A percentile compares a stretch with the other conserved stretches of the same genome.
Conservation (phyloP, 1,140 invertebrate species). For the Harpegnathos saltator region DNA sequence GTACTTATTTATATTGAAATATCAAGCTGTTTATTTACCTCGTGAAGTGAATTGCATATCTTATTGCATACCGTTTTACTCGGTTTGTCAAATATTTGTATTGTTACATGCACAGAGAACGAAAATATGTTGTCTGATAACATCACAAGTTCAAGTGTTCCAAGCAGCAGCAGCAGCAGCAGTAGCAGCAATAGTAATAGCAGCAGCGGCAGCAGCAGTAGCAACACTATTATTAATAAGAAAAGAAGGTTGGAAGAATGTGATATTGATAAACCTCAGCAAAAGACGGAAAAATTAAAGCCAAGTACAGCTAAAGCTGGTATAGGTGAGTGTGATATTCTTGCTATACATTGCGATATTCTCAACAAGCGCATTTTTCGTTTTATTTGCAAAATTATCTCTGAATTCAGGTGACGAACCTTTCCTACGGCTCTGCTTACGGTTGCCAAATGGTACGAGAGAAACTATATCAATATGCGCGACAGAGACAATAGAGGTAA, state of each 20-base stretch:
- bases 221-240: conserved; percentile 41
- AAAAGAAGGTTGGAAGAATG: conserved; percentile 60
- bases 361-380: not conserved
- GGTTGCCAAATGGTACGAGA: conserved; percentile 83
- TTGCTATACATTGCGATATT: not conserved
- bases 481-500: conserved; percentile 81
- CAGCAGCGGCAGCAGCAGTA: conserved; percentile 10
- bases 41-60: not conserved
- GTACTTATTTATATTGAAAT: not conserved
- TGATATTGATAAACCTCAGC: not conserved
- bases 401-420: conserved; percentile 72
- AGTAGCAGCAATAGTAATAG: not conserved
- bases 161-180: conserved; percentile 31
- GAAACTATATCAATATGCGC: conserved; percentile 82
- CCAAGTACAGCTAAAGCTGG: conserved; percentile 57
- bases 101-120: conserved; percentile 32
- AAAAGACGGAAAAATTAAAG: conserved; percentile 23
- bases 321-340: conserved; percentile 56
- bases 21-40: not conserved
- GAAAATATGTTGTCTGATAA: conserved; percentile 13
- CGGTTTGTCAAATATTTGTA: not conserved
- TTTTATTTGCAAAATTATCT: conserved; percentile 16
- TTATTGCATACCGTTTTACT: not conserved
- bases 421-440: conserved; percentile 80
- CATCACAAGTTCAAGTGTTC: conserved; percentile 53